Evolutionary conservation across 2,797 vertebrate species (phyloP), one percentile per base, ranked within the genome.

Genomic region (Falco berigora): DNA sequence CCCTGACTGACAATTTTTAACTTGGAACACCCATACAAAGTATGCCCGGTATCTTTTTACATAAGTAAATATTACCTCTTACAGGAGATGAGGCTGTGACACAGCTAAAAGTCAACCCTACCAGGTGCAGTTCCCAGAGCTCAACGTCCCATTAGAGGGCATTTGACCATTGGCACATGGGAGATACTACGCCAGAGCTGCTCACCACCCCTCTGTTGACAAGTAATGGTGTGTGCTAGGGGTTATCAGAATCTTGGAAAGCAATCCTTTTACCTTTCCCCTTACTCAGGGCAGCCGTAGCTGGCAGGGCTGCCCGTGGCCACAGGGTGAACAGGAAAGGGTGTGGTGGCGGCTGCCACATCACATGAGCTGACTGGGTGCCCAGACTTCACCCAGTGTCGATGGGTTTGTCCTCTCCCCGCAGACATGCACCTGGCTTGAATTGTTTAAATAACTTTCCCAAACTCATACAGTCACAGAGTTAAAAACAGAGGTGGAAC

Each of bases 321-420:
- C 90, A 30, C 68, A 22, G 46, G 58, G 58, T 4, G 0, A 90
- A 74, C 84, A 72, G 89, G 94, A 94, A 92, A 89, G 92, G 95
- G 91, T 30, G 94, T 6, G 80, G 94, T 8, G 50, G 53, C 7
- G 1, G 40, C 93, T 86, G 77, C 74, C 71, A 47, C 91, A 78
- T 44, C 3, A 17, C 66, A 18, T 24, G 62, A 86, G 79, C 90
- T 10, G 36, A 38, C 36, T 7, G 79, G 53, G 21, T 68, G 42
- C 50, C 63, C 25, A 32, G 1, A 3, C 56, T 67, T 22, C 34
- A 14, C 59, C 68, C 47, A 67, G 61, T 14, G 2, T 63, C 8
- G 1, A 11, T 2, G 9, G 63, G 10, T 34, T 27, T 23, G 38
- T 23, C 22, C 49, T 68, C 56, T 92, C 56, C n/a, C 6, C 0